phyloP scores from a whole-genome alignment of 2,113 vertebrate genomes.

The Austrofundulus limnaeus region DNA sequence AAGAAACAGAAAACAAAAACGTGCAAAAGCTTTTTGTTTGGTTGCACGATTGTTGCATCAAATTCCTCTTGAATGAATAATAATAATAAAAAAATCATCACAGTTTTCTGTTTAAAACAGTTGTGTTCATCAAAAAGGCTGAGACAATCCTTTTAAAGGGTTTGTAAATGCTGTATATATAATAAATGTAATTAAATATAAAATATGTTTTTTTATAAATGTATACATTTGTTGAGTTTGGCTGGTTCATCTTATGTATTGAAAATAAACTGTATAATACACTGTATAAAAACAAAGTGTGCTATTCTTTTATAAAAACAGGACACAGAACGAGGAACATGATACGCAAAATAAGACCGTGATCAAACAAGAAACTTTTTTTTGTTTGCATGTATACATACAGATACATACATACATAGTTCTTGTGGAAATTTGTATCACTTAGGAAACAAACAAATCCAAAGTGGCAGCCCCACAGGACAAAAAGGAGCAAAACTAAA shows the following conservation, averaged over 20 bases:
- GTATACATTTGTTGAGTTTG: conserved; percentile 48
- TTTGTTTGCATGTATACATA: too few relatives aligned
- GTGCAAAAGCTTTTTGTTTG: neutral
- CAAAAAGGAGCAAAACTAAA: neutral
- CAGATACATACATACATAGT: neutral
- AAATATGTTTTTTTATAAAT: conserved; percentile 44
- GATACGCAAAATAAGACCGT: neutral
- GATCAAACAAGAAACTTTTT: neutral
- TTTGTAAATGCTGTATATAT: conserved; percentile 59
- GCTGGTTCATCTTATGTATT: conserved; percentile 48
- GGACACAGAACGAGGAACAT: neutral
- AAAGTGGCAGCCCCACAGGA: conserved; percentile 32
- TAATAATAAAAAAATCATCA: conserved; percentile 14
- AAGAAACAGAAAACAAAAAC: conserved; percentile 30
- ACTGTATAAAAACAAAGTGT: conserved; percentile 19
- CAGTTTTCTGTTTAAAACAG: conserved; percentile 1
- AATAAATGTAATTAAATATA: conserved; percentile 47
- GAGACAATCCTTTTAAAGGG: conserved; percentile 48
- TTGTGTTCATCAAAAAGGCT: conserved; percentile 13
- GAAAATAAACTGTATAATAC: conserved; percentile 48
- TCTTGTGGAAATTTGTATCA: neutral
- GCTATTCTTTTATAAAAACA: neutral
- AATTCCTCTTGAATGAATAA: neutral
- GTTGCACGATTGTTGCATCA: conserved; percentile 53
- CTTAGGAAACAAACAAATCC: conserved; percentile 4